phyloP scores from a whole-genome alignment of 2,797 vertebrate species.

The Pagetopsis macropterus region DNA sequence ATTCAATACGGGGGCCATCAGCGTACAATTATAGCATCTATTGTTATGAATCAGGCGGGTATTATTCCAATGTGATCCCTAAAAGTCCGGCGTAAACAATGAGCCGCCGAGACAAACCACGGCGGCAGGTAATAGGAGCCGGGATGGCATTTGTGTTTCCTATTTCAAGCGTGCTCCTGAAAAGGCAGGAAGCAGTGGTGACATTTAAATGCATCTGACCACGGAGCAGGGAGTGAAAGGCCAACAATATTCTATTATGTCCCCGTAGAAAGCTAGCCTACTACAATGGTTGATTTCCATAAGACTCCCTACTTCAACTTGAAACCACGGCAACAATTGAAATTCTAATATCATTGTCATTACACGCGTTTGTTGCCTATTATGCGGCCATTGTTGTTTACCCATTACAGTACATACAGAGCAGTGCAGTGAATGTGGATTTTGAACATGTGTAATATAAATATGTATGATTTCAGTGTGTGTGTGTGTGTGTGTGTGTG shows the following conservation, averaged over 20 bases:
- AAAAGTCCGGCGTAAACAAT: conserved; percentile 70
- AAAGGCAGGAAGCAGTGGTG: conserved; percentile 79
- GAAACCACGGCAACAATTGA: conserved; percentile 66
- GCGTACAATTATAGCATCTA: conserved; percentile 54
- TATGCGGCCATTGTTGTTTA: conserved; percentile 10
- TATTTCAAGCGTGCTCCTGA: conserved; percentile 75
- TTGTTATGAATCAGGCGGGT: conserved; percentile 60
- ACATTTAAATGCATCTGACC: conserved; percentile 84
- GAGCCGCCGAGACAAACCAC: conserved; percentile 42
- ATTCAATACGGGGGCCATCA: conserved; percentile 53
- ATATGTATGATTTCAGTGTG: conserved; percentile 14
- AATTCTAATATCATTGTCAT: conserved; percentile 55
- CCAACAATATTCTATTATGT: conserved; percentile 81
- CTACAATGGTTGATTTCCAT: conserved; percentile 72
- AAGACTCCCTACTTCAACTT: conserved; percentile 59
- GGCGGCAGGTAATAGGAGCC: conserved; percentile 68
- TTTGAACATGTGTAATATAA: conserved; percentile 17
- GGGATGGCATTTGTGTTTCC: conserved; percentile 76
- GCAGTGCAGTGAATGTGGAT: not conserved
- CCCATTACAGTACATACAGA: not conserved
- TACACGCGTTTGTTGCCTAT: conserved; percentile 34
- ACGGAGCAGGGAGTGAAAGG: conserved; percentile 77
- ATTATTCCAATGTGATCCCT: conserved; percentile 58
- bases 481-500: no score
- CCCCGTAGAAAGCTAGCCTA: conserved; percentile 55